Percentiles rank a stretch among this genome's conserved stretches.
phyloP scores from a whole-genome alignment of 2,888 invertebrate genomes.

The Melipona bicolor region DNA sequence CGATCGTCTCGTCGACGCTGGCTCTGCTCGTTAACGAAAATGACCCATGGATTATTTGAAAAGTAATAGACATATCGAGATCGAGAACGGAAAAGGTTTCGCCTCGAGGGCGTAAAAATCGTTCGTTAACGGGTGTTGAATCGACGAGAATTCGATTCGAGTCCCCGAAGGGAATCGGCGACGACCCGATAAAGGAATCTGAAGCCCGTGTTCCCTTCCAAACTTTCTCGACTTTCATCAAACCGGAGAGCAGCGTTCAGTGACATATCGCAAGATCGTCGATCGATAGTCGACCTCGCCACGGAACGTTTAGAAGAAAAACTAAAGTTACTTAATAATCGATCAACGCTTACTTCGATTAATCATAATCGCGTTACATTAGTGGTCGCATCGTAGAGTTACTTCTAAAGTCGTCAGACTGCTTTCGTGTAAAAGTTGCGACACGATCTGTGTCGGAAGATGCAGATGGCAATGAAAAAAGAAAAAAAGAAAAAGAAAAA shows the following conservation, averaged over 20 bases:
- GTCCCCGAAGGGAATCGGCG: constrained; percentile 51
- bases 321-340: constrained; percentile 51
- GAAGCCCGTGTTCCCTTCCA: constrained; percentile 33
- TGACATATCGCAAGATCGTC: constrained; percentile 51
- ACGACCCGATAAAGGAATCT: constrained; percentile 65
- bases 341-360: constrained; percentile 38
- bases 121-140: constrained; percentile 52
- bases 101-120: constrained; percentile 14
- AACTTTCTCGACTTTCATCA: constrained; percentile 33
- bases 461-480: not conserved
- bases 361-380: constrained; percentile 43
- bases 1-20: constrained; percentile 48
- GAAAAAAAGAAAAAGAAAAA: too few relatives aligned
- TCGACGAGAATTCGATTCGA: constrained; percentile 42
- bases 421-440: constrained; percentile 1
- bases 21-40: constrained; percentile 44
- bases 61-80: constrained; percentile 62
- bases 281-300: constrained; percentile 25
- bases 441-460: constrained; percentile 11
- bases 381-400: constrained; percentile 50
- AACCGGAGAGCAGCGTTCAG: constrained; percentile 29
- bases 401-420: constrained; percentile 25
- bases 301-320: constrained; percentile 11
- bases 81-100: constrained; percentile 25
- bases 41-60: constrained; percentile 11